phyloP scores from a whole-genome alignment of 2,113 vertebrate genomes.

The Ailurus styani region DNA sequence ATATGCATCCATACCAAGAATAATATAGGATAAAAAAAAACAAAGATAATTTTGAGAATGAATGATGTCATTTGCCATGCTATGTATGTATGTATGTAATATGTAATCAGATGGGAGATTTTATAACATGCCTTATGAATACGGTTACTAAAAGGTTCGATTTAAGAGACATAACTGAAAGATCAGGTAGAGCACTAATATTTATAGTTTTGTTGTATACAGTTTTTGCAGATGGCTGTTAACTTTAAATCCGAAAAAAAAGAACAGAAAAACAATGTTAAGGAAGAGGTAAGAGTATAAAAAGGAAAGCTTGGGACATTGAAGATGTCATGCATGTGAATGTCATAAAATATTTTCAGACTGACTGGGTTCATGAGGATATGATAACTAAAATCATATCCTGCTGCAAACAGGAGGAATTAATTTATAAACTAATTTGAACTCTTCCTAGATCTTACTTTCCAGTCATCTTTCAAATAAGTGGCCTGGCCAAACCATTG shows the following conservation, averaged over 20 bases:
- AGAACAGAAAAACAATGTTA: not conserved
- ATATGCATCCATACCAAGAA: not conserved
- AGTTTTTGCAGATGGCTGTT: not conserved
- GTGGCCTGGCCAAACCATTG: not conserved
- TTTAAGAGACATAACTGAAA: not conserved
- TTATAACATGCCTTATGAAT: not conserved
- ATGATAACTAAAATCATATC: not conserved
- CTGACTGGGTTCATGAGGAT: not conserved
- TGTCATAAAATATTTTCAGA: not conserved
- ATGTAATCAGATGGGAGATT: not conserved
- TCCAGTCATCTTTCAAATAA: not conserved
- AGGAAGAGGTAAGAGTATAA: not conserved
- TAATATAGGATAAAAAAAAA: not conserved
- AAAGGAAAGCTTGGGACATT: not conserved
- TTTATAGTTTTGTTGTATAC: not conserved
- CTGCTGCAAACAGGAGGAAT: not conserved
- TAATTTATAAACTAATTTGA: not conserved
- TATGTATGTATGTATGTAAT: not conserved
- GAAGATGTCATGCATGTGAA: not conserved
- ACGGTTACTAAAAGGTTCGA: not conserved
- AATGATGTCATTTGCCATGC: not conserved
- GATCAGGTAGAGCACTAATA: not conserved
- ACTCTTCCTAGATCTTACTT: not conserved
- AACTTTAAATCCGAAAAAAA: not conserved
- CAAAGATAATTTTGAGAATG: not conserved